Conservation (phyloP, 2,113 vertebrate species). For the Nothocercus nigrocapillus region DNA sequence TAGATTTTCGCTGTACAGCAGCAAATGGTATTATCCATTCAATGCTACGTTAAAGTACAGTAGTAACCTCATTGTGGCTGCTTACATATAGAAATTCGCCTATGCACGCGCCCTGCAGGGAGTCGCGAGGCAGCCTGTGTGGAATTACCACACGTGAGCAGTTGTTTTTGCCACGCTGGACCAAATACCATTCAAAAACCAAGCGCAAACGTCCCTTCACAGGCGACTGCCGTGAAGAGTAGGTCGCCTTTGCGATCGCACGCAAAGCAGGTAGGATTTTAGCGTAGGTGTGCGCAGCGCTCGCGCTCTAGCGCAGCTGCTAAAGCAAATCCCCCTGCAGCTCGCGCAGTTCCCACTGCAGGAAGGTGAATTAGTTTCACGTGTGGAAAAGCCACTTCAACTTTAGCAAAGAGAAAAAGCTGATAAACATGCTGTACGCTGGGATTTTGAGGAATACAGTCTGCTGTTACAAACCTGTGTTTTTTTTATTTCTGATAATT, state of each 20-base stretch:
- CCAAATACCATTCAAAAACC: conserved; percentile 29
- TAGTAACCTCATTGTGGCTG: conserved; percentile 27
- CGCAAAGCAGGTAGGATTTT: conserved; percentile 16
- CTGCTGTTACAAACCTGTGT: conserved; percentile 76
- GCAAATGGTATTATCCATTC: conserved; percentile 11
- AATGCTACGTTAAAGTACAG: conserved; percentile 10
- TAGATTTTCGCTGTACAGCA: conserved; percentile 22
- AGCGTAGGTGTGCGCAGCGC: conserved; percentile 34
- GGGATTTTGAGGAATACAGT: conserved; percentile 74
- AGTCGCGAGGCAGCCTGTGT: conserved; percentile 28
- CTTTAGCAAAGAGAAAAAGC: conserved; percentile 85
- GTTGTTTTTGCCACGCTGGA: conserved; percentile 38
- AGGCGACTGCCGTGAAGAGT: conserved; percentile 37
- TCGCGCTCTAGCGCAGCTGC: neutral
- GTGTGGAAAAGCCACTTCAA: conserved; percentile 76
- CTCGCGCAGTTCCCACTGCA: conserved; percentile 62
- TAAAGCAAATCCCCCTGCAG: conserved; percentile 58
- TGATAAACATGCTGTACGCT: conserved; percentile 71
- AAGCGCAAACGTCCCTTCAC: conserved; percentile 51
- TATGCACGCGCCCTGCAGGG: neutral
- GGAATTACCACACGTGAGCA: neutral
- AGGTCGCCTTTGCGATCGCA: conserved; percentile 17
- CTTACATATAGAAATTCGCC: conserved; percentile 41
- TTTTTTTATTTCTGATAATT: conserved; percentile 76
- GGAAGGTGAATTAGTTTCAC: conserved; percentile 57